Evolutionary conservation across 2,888 invertebrate genomes (phyloP), one percentile per base, ranked within the genome.

Genomic region (Nomada goodeniana): DNA sequence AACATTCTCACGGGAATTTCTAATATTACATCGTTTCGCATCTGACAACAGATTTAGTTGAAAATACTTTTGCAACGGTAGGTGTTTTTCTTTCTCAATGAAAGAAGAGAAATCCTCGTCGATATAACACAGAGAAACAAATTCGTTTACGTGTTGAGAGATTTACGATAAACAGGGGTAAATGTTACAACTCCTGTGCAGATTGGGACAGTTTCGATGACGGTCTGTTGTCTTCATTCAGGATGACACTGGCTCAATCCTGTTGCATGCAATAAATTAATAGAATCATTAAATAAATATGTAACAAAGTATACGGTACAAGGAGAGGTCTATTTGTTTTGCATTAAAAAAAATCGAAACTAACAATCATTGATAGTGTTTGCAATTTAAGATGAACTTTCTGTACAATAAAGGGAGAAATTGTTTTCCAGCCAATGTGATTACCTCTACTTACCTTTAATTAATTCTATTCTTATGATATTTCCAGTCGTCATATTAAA

Each of bases 181-280:
- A 67, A 57, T 29, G 26, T 68, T 63, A 65, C 53, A 68, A 73
- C 47, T 75, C 57, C 82, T 23, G 61, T 64, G 64, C 63, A 50
- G 20, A 60, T 55, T 72, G 82, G 57, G 70, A 83, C 76, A 72
- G 73, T 72, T 84, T 77, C 82, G 77, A 77, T 68, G 85, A 82
- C 80, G 83, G 80, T 79, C 80, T 85, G 85, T 74, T 74, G 75
- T 47, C 81, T 85, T 80, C 82, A 80, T 86, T 90, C 88, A 91
- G 72, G 89, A 87, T 69, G 89, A 82, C 84, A 87, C 85, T 86
- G 87, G 87, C 86, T 92, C 92, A 89, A 89, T 87, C 92, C 93
- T 93, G 92, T 90, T 88, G 91, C 91, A 92, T 91, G 91, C 92
- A 93, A 93, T 90, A 93, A 89, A 93, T 90, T 82, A 91, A 91